phyloP scores from a whole-genome alignment of 2,888 invertebrate species.

The Cosmia trapezina region DNA sequence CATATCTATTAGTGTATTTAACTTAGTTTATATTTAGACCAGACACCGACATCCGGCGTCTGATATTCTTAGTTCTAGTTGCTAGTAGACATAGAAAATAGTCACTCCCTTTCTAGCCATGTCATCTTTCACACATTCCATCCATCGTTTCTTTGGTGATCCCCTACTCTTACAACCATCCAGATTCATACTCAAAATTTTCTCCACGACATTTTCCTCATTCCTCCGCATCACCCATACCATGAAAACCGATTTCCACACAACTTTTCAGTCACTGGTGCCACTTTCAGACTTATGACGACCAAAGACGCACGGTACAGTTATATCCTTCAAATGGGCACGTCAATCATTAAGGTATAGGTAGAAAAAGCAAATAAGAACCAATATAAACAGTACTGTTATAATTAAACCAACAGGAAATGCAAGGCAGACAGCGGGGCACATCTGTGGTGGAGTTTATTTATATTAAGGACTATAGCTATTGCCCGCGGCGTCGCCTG shows the following conservation, averaged over 20 bases:
- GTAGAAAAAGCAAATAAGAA: slow-evolving; percentile 32
- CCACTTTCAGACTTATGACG: no score
- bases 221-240: no score
- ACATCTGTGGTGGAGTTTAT: slow-evolving; percentile 65
- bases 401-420: slow-evolving; percentile 66
- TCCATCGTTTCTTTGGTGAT: no score
- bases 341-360: slow-evolving; percentile 41
- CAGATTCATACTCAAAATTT: no score
- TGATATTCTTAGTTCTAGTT: slow-evolving; percentile 30
- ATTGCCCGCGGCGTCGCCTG: not conserved
- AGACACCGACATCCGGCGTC: slow-evolving; percentile 42
- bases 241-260: no score
- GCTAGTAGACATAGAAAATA: not conserved
- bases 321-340: slow-evolving; percentile 21
- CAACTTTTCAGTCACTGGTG: no score
- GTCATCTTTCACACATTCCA: no score
- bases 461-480: slow-evolving; percentile 22
- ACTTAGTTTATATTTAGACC: slow-evolving; percentile 43
- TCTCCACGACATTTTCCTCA: no score
- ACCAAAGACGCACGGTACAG: no score
- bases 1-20: slow-evolving; percentile 54
- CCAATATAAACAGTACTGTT: slow-evolving; percentile 35
- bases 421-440: slow-evolving; percentile 71
- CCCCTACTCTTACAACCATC: no score
- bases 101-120: no score